These are phyloP conservation scores for Campaea margaritaria DNA, from an alignment of 2,888 invertebrate species.

Conservation along the genomic window DNA sequence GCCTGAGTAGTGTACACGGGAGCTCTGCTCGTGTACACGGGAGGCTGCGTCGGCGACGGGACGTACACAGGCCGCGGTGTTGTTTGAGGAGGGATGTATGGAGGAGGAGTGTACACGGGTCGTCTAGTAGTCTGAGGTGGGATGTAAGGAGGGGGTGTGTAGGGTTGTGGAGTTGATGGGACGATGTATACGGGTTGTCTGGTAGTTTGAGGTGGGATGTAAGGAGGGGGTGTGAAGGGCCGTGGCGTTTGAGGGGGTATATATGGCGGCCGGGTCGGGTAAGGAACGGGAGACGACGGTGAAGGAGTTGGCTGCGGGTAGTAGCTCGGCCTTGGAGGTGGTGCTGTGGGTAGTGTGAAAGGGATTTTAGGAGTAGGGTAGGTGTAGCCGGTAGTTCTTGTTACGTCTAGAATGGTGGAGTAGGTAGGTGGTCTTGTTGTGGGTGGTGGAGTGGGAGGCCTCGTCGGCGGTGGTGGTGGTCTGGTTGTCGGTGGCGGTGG, in stretches of 20 bases:
- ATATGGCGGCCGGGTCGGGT: constrained; percentile 32
- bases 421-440: constrained; percentile 47
- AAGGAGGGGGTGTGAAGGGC: constrained; percentile 38
- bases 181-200: constrained; percentile 45
- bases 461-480: constrained; percentile 40
- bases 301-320: constrained; percentile 31
- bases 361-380: constrained; percentile 61
- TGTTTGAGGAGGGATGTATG: constrained; percentile 42
- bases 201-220: constrained; percentile 42
- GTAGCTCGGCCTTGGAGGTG: constrained; percentile 31
- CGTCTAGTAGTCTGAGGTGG: constrained; percentile 34
- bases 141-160: constrained; percentile 33
- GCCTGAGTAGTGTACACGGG: constrained; percentile 42
- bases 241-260: constrained; percentile 40
- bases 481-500: constrained; percentile 39
- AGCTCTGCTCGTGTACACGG: constrained; percentile 35
- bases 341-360: constrained; percentile 58
- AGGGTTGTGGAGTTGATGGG: constrained; percentile 39
- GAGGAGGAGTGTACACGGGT: constrained; percentile 38
- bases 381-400: constrained; percentile 61
- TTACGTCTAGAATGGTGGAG: constrained; percentile 43
- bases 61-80: constrained; percentile 40
- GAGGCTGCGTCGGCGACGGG: constrained; percentile 29
- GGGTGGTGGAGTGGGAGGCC: constrained; percentile 41
- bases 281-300: constrained; percentile 41